phyloP scores from a whole-genome alignment of 2,888 invertebrate species.

The Sphaerophoria rueppellii region DNA sequence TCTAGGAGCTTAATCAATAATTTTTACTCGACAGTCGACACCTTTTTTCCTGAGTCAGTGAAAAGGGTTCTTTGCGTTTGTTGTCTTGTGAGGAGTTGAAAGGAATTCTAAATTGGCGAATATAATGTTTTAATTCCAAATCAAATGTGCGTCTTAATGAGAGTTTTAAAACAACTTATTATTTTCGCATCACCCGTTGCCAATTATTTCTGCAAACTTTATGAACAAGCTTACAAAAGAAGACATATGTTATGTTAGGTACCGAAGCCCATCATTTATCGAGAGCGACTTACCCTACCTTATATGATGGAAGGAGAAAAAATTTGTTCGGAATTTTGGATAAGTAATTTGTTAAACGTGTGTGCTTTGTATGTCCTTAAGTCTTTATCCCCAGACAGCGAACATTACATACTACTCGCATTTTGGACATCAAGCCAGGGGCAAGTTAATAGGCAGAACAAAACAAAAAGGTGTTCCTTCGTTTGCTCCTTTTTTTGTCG shows the following conservation, averaged over 20 bases:
- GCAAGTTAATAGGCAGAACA: constrained; percentile 14
- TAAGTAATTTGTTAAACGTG: constrained; percentile 28
- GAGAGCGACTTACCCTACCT: neutral
- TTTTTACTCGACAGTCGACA: constrained; percentile 40
- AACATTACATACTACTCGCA: neutral
- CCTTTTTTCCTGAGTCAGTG: constrained; percentile 24
- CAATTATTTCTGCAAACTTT: neutral
- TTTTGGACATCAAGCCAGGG: constrained; percentile 29
- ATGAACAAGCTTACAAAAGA: neutral
- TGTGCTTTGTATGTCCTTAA: neutral
- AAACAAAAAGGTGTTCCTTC: neutral
- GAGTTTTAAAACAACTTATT: constrained; percentile 18
- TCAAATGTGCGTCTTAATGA: constrained; percentile 67
- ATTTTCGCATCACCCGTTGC: neutral
- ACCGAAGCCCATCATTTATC: neutral
- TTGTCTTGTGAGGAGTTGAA: neutral
- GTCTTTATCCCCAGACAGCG: neutral
- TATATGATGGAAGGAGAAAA: constrained; percentile 2
- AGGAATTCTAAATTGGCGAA: constrained; percentile 6
- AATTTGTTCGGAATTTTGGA: neutral
- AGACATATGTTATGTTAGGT: constrained; percentile 22
- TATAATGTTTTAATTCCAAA: constrained; percentile 59
- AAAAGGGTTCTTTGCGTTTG: constrained; percentile 32
- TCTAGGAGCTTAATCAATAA: constrained; percentile 50
- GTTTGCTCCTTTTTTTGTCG: too few relatives aligned